A percentile compares a stretch with the other conserved stretches of the same genome.
phyloP scores from a whole-genome alignment of 2,888 invertebrate genomes.

The Mythimna loreyi region DNA sequence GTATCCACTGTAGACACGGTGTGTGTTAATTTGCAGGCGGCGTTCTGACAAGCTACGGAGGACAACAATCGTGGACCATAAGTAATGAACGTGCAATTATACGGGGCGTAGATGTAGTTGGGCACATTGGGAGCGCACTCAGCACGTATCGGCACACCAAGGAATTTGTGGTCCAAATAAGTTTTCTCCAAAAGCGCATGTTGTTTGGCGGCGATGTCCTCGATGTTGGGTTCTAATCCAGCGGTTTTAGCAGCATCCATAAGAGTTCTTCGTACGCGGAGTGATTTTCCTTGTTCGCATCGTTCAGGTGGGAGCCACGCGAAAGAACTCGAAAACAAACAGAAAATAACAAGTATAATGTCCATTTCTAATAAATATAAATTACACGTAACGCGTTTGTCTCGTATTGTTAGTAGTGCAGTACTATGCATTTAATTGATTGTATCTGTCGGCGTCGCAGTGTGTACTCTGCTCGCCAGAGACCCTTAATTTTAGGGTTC shows the following conservation, averaged over 20 bases:
- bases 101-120: conserved; percentile 12
- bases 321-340: conserved; percentile 8
- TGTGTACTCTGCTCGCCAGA: too few relatives aligned
- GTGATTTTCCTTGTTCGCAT: conserved; percentile 1
- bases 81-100: conserved; percentile 16
- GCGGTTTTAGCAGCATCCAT: too few relatives aligned
- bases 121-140: not conserved
- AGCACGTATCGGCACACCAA: conserved; percentile 5
- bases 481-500: too few relatives aligned
- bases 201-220: too few relatives aligned
- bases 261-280: not conserved
- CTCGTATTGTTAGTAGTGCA: too few relatives aligned
- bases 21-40: conserved; percentile 16
- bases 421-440: too few relatives aligned
- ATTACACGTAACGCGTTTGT: too few relatives aligned
- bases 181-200: conserved; percentile 8
- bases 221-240: too few relatives aligned
- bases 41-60: not conserved
- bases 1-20: conserved; percentile 14
- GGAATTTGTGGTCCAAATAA: conserved; percentile 12
- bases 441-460: too few relatives aligned
- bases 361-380: too few relatives aligned
- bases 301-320: conserved; percentile 15
- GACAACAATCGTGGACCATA: conserved; percentile 6
- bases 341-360: not conserved